These are phyloP conservation scores for Phylloscopus whistleri DNA, from an alignment of 2,113 vertebrate genomes.

Conservation along the genomic window DNA sequence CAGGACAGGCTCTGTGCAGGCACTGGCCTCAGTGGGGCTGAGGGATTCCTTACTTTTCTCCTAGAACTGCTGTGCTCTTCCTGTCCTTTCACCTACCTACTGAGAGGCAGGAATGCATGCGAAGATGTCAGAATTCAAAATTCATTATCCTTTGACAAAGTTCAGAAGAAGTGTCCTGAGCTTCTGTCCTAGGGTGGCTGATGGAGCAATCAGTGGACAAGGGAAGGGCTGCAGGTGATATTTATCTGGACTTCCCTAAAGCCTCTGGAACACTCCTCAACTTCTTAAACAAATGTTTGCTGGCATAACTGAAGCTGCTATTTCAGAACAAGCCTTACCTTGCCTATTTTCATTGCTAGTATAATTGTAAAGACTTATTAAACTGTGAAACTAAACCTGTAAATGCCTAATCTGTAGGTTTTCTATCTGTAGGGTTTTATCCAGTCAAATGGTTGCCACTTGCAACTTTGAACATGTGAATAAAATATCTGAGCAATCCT, in stretches of 20 bases:
- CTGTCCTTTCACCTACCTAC: background rate
- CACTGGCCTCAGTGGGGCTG: fast-evolving
- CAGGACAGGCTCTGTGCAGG: background rate
- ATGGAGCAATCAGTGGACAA: background rate
- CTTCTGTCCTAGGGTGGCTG: background rate
- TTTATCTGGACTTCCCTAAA: background rate
- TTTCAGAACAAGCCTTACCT: background rate
- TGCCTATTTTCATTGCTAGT: background rate
- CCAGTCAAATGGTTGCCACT: background rate
- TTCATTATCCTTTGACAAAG: background rate
- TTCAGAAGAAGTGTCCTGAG: background rate
- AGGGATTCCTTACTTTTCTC: background rate
- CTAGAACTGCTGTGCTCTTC: background rate
- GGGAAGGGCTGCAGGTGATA: background rate
- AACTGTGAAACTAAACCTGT: background rate
- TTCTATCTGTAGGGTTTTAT: background rate
- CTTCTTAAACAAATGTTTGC: background rate
- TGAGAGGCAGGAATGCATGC: background rate
- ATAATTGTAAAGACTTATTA: background rate
- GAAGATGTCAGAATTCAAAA: background rate
- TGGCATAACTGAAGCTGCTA: background rate
- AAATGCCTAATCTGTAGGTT: fast-evolving
- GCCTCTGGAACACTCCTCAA: background rate
- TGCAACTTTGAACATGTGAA: background rate
- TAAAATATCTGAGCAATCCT: slow-evolving; percentile 2